phyloP scores from a whole-genome alignment of 1,140 invertebrate genomes.

The Cotesia vestalis region DNA sequence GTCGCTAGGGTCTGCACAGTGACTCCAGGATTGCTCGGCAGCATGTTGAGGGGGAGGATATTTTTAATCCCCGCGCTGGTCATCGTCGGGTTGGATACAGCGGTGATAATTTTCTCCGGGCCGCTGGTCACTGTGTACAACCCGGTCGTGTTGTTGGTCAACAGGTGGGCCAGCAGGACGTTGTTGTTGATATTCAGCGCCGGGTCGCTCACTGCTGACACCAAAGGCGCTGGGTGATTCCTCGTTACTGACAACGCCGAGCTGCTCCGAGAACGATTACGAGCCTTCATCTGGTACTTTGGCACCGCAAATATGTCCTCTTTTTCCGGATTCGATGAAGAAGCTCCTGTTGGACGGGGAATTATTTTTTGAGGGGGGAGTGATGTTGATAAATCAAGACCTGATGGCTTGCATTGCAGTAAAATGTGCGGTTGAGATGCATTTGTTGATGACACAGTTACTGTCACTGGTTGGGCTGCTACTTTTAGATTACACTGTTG shows the following conservation, averaged over 20 bases:
- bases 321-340: constrained; percentile 48
- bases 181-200: constrained; percentile 67
- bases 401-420: constrained; percentile 54
- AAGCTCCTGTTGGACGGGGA: constrained; percentile 46
- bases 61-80: constrained; percentile 47
- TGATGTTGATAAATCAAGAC: constrained; percentile 56
- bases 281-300: constrained; percentile 66
- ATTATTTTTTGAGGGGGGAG: constrained; percentile 58
- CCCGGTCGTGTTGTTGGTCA: constrained; percentile 65
- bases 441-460: constrained; percentile 48
- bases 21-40: constrained; percentile 41
- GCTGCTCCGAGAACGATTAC: constrained; percentile 64
- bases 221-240: constrained; percentile 65
- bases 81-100: constrained; percentile 44
- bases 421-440: constrained; percentile 53
- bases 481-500: not conserved
- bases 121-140: constrained; percentile 54
- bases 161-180: constrained; percentile 72
- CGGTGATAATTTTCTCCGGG: constrained; percentile 50
- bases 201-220: constrained; percentile 69
- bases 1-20: no score
- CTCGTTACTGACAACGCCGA: constrained; percentile 57
- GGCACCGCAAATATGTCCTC: constrained; percentile 67
- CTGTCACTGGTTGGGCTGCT: constrained; percentile 48
- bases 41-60: constrained; percentile 55